These are phyloP conservation scores for Neoascia interrupta DNA, from an alignment of 2,888 invertebrate species.

Conservation along the genomic window DNA sequence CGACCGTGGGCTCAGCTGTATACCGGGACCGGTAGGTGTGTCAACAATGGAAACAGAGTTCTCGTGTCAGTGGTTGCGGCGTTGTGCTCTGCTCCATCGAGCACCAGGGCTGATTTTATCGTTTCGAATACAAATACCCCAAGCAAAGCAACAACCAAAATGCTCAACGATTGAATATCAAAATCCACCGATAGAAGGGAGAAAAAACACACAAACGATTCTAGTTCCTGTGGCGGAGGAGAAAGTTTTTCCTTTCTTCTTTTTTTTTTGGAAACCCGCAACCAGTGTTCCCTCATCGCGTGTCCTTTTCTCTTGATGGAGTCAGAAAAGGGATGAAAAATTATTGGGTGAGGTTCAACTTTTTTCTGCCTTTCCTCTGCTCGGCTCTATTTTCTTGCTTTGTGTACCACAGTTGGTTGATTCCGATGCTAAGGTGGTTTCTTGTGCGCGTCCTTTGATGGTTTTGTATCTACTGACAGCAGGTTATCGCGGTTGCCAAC, in stretches of 20 bases:
- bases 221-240: slow-evolving; percentile 15
- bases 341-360: slow-evolving; percentile 35
- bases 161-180: slow-evolving; percentile 24
- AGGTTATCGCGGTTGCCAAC: slow-evolving; percentile 11
- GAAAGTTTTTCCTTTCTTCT: slow-evolving; percentile 25
- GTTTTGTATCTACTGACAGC: slow-evolving; percentile 19
- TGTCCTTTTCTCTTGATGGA: slow-evolving; percentile 22
- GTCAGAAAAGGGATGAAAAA: slow-evolving; percentile 20
- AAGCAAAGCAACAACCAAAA: neutral
- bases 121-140: slow-evolving; percentile 50
- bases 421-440: slow-evolving; percentile 21
- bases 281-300: slow-evolving; percentile 21
- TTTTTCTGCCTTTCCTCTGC: slow-evolving; percentile 1
- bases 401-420: slow-evolving; percentile 34
- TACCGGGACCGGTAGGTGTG: too few relatives aligned
- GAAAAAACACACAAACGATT: slow-evolving; percentile 30
- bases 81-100: slow-evolving; percentile 38
- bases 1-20: slow-evolving; percentile 56
- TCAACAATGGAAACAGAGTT: slow-evolving; percentile 55
- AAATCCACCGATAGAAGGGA: slow-evolving; percentile 6
- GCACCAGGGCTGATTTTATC: slow-evolving; percentile 58
- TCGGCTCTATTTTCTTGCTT: slow-evolving; percentile 17
- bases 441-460: slow-evolving; percentile 34
- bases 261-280: slow-evolving; percentile 1
- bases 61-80: slow-evolving; percentile 42